Percentiles rank a stretch among this genome's conserved stretches.
Evolutionary conservation across 2,888 invertebrate species (phyloP).

Genomic region (Nasonovia ribisnigri): DNA sequence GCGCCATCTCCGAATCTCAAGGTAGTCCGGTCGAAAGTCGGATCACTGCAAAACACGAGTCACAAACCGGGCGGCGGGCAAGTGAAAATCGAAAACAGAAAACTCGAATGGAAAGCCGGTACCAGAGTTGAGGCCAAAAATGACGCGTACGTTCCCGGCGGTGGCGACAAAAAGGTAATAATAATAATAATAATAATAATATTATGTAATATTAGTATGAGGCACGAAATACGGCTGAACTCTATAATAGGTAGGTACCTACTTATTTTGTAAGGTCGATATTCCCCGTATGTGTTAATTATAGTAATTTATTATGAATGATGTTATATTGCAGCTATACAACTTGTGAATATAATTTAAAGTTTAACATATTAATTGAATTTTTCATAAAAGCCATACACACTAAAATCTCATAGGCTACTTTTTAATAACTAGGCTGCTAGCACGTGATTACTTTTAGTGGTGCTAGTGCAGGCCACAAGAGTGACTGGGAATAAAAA

Average conservation of each 20-base stretch:
- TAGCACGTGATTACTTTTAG: background rate
- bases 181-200: background rate
- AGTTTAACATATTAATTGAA: background rate
- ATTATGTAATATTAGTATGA: background rate
- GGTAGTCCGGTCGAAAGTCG: slow-evolving; percentile 91
- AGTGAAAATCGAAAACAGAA: slow-evolving; percentile 88
- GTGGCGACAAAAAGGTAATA: slow-evolving; percentile 90
- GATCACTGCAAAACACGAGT: slow-evolving; percentile 89
- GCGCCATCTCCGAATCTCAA: slow-evolving; percentile 93
- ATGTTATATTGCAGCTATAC: background rate
- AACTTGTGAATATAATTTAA: background rate
- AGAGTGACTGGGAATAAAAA: too few species aligned
- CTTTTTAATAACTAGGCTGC: background rate
- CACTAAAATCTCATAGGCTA: background rate
- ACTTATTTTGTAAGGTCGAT: background rate
- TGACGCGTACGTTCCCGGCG: slow-evolving; percentile 86
- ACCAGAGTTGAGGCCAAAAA: slow-evolving; percentile 93
- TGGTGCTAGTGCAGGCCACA: background rate
- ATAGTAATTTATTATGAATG: background rate
- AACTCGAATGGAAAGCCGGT: slow-evolving; percentile 85
- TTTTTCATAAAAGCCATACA: background rate
- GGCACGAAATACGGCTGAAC: background rate
- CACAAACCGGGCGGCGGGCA: slow-evolving; percentile 92
- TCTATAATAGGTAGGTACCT: background rate
- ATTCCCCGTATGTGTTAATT: background rate